Conservation (phyloP, 2,113 vertebrate species). For the Suricata suricatta region DNA sequence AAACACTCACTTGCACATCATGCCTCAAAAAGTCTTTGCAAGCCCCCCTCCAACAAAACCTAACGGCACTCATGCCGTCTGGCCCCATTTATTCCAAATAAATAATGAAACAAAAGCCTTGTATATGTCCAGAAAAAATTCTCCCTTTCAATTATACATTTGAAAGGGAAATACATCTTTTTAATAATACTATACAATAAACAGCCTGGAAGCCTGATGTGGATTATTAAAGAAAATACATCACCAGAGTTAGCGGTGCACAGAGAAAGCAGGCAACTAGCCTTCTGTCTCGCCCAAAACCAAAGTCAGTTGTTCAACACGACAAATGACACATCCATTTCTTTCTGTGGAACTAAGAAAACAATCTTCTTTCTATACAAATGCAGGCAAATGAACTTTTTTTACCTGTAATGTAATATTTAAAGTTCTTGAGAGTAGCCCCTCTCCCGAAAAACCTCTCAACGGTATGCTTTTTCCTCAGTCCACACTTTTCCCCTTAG, state of each 20-base stretch:
- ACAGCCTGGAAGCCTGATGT: background rate
- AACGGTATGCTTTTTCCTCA: background rate
- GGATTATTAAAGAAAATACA: conserved; percentile 15
- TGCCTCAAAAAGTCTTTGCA: conserved; percentile 67
- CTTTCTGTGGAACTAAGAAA: conserved; percentile 16
- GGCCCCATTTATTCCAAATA: conserved; percentile 59
- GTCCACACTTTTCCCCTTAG: background rate
- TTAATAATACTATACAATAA: conserved; percentile 28
- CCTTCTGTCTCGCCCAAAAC: background rate
- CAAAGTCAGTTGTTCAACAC: background rate
- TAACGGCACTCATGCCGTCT: conserved; percentile 39
- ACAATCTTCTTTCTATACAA: conserved; percentile 17
- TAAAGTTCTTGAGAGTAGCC: background rate
- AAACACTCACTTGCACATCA: conserved; percentile 70
- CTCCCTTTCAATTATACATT: conserved; percentile 52
- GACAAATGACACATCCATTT: background rate
- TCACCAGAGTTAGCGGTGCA: background rate
- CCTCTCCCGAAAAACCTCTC: background rate
- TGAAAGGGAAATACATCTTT: conserved; percentile 60
- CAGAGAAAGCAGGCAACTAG: background rate
- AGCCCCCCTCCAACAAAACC: conserved; percentile 56
- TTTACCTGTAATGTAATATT: background rate
- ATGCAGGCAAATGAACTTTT: background rate
- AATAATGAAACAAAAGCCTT: conserved; percentile 64
- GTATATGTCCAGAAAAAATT: conserved; percentile 59